A percentile compares a stretch with the other conserved stretches of the same genome.
These are phyloP conservation scores for Habroteleia sp. DNA, from an alignment of 2,888 invertebrate species.

Conservation along the genomic window DNA sequence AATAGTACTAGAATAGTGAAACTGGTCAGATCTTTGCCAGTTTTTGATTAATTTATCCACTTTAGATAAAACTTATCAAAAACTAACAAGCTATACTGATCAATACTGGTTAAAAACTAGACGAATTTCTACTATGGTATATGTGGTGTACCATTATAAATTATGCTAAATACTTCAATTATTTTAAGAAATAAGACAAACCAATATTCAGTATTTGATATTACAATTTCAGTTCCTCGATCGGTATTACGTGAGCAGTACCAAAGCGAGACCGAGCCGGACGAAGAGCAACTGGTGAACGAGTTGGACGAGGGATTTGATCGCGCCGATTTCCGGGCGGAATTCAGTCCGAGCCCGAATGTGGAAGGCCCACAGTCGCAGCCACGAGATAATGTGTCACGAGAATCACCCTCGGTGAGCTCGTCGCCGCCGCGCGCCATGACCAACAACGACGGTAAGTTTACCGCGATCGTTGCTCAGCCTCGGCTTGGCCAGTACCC, in stretches of 20 bases:
- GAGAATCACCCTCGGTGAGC: slow-evolving; percentile 76
- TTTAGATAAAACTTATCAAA: too few relatives aligned
- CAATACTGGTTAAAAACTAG: too few relatives aligned
- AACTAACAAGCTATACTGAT: too few relatives aligned
- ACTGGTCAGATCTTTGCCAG: too few relatives aligned
- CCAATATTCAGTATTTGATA: background rate
- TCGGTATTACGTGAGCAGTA: slow-evolving; percentile 91
- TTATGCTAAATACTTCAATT: slow-evolving; percentile 6
- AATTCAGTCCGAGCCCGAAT: slow-evolving; percentile 81
- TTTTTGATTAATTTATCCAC: too few relatives aligned
- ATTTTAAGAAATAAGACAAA: background rate
- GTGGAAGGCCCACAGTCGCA: slow-evolving; percentile 79
- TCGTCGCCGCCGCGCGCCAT: slow-evolving; percentile 78
- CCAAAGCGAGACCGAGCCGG: slow-evolving; percentile 89
- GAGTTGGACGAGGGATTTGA: slow-evolving; percentile 81
- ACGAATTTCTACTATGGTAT: too few relatives aligned
- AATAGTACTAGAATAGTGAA: too few relatives aligned
- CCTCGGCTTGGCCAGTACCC: background rate
- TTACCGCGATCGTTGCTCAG: background rate
- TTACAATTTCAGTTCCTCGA: slow-evolving; percentile 86
- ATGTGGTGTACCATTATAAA: too few relatives aligned
- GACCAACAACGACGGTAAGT: slow-evolving; percentile 79
- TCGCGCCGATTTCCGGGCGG: slow-evolving; percentile 81
- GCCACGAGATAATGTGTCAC: slow-evolving; percentile 74
- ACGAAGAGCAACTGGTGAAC: slow-evolving; percentile 84